Conservation (phyloP, 2,888 invertebrate genomes). For the Actias luna region DNA sequence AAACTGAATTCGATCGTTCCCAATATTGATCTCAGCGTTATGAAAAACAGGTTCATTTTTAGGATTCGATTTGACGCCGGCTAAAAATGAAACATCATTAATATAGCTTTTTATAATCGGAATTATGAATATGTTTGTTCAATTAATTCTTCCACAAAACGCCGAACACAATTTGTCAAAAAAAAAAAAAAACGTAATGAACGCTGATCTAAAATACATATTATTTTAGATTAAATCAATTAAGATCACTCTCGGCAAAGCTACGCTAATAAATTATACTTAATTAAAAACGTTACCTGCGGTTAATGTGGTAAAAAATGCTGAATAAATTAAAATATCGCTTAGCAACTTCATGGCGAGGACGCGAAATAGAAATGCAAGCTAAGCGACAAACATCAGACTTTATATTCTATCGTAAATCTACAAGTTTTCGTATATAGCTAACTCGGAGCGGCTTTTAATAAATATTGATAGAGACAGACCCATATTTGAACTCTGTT, state of each 20-base stretch:
- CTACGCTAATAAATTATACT: background rate
- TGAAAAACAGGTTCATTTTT: slow-evolving; percentile 5
- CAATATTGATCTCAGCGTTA: slow-evolving; percentile 19
- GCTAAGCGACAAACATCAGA: slow-evolving; percentile 40
- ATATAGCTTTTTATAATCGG: background rate
- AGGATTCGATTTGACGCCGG: background rate
- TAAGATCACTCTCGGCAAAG: background rate
- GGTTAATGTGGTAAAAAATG: slow-evolving; percentile 28
- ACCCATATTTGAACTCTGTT: slow-evolving; percentile 40
- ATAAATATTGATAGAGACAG: slow-evolving; percentile 54
- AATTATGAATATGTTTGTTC: background rate
- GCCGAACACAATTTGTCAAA: background rate
- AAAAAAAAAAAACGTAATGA: background rate
- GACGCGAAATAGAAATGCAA: slow-evolving; percentile 52
- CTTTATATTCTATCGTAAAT: slow-evolving; percentile 59
- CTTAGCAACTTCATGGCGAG: slow-evolving; percentile 49
- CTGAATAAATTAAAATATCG: slow-evolving; percentile 32
- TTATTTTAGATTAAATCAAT: slow-evolving; percentile 8
- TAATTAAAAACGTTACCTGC: slow-evolving; percentile 40
- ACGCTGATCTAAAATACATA: background rate
- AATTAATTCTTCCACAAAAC: too few relatives aligned
- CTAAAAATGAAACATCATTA: slow-evolving; percentile 4
- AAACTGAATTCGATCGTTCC: slow-evolving; percentile 18
- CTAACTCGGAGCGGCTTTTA: slow-evolving; percentile 56
- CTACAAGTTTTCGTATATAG: slow-evolving; percentile 54